Evolutionary conservation across 1,140 invertebrate genomes (phyloP).

Genomic region (Drosophila murphyi): DNA sequence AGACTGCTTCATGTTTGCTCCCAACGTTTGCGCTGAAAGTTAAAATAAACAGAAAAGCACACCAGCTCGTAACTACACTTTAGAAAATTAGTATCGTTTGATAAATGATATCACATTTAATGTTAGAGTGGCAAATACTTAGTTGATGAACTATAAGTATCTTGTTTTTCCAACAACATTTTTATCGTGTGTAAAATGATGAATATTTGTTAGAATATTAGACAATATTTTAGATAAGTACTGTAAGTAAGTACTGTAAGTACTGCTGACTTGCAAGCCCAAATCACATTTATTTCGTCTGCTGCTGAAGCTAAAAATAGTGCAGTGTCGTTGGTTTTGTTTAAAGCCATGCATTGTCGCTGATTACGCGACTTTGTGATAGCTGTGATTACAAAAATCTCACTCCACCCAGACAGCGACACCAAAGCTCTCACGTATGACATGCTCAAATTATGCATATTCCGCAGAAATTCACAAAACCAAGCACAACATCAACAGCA

Average conservation of each 20-base stretch:
- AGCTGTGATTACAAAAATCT: constrained; percentile 77
- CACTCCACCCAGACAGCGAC: constrained; percentile 23
- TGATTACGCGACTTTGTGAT: constrained; percentile 79
- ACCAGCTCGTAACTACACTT: constrained; percentile 34
- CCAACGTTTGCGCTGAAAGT: constrained; percentile 65
- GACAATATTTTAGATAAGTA: neutral
- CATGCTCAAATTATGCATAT: constrained; percentile 80
- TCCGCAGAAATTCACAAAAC: constrained; percentile 62
- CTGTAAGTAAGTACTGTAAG: neutral
- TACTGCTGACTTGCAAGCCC: neutral
- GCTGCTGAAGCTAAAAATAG: constrained; percentile 35
- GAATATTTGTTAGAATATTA: too few relatives aligned
- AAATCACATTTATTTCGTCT: constrained; percentile 14
- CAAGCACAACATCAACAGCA: constrained; percentile 13
- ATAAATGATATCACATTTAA: neutral
- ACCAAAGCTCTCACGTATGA: constrained; percentile 61
- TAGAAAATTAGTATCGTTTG: neutral
- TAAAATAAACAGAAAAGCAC: constrained; percentile 32
- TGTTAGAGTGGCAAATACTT: too few relatives aligned
- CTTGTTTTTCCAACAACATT: too few relatives aligned
- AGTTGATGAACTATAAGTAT: too few relatives aligned
- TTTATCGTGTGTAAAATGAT: too few relatives aligned
- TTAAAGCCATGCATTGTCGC: constrained; percentile 65
- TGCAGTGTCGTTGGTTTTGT: constrained; percentile 50
- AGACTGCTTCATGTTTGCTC: constrained; percentile 63